These are phyloP conservation scores for Sinodicranocentrus sp. DNA, from an alignment of 2,888 invertebrate genomes.

Conservation along the genomic window DNA sequence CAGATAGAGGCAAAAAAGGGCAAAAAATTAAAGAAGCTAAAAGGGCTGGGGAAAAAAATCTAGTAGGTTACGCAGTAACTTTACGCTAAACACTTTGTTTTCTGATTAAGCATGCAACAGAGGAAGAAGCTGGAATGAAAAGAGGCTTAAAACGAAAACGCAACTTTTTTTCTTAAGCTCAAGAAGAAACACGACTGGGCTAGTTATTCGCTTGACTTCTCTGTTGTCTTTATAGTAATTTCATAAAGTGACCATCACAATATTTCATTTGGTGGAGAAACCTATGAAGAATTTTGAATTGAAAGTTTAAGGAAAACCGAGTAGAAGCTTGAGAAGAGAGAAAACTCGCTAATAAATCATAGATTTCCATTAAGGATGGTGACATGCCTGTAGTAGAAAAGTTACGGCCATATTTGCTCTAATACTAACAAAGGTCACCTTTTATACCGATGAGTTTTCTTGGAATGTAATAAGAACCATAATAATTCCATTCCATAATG, in stretches of 20 bases:
- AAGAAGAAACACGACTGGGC: neutral
- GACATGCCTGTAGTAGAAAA: too few relatives aligned
- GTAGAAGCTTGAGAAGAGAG: conserved; percentile 2
- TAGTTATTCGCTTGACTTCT: neutral
- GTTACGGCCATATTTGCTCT: too few relatives aligned
- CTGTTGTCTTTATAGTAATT: conserved; percentile 34
- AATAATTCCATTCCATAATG: too few relatives aligned
- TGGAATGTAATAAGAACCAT: too few relatives aligned
- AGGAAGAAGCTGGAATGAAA: conserved; percentile 24
- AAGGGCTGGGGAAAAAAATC: neutral
- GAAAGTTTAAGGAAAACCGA: conserved; percentile 10
- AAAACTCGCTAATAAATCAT: conserved; percentile 56
- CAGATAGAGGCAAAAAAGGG: conserved; percentile 26
- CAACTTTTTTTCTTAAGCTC: conserved; percentile 18
- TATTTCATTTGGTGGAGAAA: conserved; percentile 2
- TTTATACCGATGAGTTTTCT: too few relatives aligned
- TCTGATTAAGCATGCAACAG: conserved; percentile 65
- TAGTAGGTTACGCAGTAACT: conserved; percentile 6
- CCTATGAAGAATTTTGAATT: conserved; percentile 11
- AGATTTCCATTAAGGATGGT: conserved; percentile 63
- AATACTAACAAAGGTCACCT: too few relatives aligned
- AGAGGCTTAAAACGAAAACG: conserved; percentile 45
- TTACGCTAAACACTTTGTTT: conserved; percentile 47
- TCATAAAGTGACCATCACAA: conserved; percentile 26
- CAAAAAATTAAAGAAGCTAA: conserved; percentile 31